Evolutionary conservation across 2,113 vertebrate genomes (phyloP), one percentile per base, ranked within the genome.

Genomic region (Anser cygnoides): DNA sequence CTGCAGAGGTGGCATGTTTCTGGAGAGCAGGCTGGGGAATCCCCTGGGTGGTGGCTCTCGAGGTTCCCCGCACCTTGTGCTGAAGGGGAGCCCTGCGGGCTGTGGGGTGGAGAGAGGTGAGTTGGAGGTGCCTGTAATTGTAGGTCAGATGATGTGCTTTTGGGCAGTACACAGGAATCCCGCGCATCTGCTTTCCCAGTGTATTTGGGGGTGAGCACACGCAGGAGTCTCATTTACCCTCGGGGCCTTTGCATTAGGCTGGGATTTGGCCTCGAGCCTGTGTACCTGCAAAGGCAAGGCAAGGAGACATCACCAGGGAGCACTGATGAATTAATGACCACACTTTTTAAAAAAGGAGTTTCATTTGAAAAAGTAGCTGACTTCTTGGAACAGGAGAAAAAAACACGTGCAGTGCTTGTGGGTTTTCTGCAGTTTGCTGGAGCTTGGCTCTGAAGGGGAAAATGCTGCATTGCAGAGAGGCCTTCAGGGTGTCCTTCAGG

Each of bases 391-490:
- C 31, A 77, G 57, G 46, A 49, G 46, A 49, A 22, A 26, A 65
- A 75, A 63, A 5, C 14, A 25, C 3, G 0, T 72, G 44, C 41
- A 44, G 49, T 29, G 73, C 77, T 91, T 94, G 80, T 72, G 72
- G 94, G 85, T 94, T 93, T 89, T 82, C 72, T 50, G 80, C 83
- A 79, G 70, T 85, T 95, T 76, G 73, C 54, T 82, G 37, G 68
- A 72, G 11, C 85, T 94, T 89, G 83, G 89, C 86, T 96, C 76
- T 67, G 70, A 68, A 43, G 50, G 76, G 55, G 61, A 43, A 71
- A 84, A 25, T 86, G 92, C 88, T 96, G 92, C 93, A 97, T 89
- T 96, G 95, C 95, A 91, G 96, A 86, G 85, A 20, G 92, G 75
- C 68, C 85, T 78, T 21, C 55, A 55, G 68, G 37, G 77, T 84